phyloP scores from a whole-genome alignment of 2,797 vertebrate genomes.

The Argyrosomus regius region DNA sequence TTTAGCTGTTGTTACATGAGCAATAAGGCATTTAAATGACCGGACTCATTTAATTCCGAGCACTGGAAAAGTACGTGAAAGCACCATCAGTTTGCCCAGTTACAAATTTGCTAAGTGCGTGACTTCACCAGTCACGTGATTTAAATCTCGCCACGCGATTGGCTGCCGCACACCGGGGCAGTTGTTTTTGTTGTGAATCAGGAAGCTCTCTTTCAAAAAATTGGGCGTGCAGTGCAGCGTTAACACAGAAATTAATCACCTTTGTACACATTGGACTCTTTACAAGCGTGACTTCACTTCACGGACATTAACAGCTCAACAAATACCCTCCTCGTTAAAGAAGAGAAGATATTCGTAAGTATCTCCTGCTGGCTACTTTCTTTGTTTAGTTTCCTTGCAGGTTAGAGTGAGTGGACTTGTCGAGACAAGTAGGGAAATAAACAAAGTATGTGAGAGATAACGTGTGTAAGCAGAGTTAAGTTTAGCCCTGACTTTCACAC shows the following conservation, averaged over 20 bases:
- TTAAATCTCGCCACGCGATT: constrained; percentile 57
- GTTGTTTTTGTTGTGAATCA: constrained; percentile 78
- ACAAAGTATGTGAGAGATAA: constrained; percentile 8
- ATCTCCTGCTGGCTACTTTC: constrained; percentile 26
- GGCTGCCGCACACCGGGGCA: constrained; percentile 53
- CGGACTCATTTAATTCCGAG: rapidly evolving
- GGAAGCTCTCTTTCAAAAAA: constrained; percentile 71
- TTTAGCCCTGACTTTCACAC: neutral
- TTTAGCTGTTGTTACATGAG: neutral
- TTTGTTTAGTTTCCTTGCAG: constrained; percentile 65
- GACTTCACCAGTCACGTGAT: constrained; percentile 75
- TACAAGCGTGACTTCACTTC: neutral
- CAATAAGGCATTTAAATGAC: rapidly evolving
- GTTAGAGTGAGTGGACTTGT: constrained; percentile 60
- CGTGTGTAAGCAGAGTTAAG: neutral
- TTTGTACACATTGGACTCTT: neutral
- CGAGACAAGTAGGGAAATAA: constrained; percentile 29
- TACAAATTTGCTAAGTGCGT: constrained; percentile 44
- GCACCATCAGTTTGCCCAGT: constrained; percentile 72
- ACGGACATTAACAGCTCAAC: neutral
- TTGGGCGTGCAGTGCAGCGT: constrained; percentile 48
- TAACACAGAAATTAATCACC: neutral
- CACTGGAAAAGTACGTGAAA: rapidly evolving
- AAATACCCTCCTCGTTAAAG: neutral
- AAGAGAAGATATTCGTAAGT: constrained; percentile 53